Evolutionary conservation across 2,113 vertebrate species (phyloP).

Genomic region (Micromys minutus): DNA sequence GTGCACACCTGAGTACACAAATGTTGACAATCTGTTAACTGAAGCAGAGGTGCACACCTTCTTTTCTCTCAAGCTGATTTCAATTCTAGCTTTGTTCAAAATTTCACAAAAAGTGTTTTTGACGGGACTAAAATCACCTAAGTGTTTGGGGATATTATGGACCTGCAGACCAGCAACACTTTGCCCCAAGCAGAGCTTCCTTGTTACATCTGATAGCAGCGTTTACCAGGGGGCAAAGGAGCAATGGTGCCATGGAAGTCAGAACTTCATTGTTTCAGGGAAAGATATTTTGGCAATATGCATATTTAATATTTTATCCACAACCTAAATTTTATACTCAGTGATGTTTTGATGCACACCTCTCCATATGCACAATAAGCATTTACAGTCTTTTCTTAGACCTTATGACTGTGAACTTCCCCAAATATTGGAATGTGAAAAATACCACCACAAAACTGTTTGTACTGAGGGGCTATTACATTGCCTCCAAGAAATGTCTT

Average conservation of each 20-base stretch:
- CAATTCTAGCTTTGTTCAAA: slow-evolving; percentile 83
- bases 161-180: slow-evolving; percentile 74
- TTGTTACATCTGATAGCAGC: slow-evolving; percentile 46
- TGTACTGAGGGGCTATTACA: slow-evolving; percentile 44
- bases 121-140: slow-evolving; percentile 75
- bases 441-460: slow-evolving; percentile 57
- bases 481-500: slow-evolving; percentile 58
- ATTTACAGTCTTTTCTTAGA: not conserved
- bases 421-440: slow-evolving; percentile 54
- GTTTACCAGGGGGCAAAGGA: slow-evolving; percentile 68
- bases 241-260: slow-evolving; percentile 44
- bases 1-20: slow-evolving; percentile 86
- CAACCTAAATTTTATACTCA: slow-evolving; percentile 49
- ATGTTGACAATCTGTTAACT: slow-evolving; percentile 83
- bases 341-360: slow-evolving; percentile 45
- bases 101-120: slow-evolving; percentile 78
- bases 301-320: slow-evolving; percentile 30
- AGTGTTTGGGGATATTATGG: slow-evolving; percentile 76
- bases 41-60: slow-evolving; percentile 84
- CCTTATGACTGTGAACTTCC: slow-evolving; percentile 44
- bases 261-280: not conserved
- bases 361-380: slow-evolving; percentile 46
- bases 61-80: slow-evolving; percentile 82
- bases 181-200: slow-evolving; percentile 73
- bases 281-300: slow-evolving; percentile 50